Base-by-base conservation (phyloP, 2,113 vertebrate species). In the Casuarius casuarius region DNA sequence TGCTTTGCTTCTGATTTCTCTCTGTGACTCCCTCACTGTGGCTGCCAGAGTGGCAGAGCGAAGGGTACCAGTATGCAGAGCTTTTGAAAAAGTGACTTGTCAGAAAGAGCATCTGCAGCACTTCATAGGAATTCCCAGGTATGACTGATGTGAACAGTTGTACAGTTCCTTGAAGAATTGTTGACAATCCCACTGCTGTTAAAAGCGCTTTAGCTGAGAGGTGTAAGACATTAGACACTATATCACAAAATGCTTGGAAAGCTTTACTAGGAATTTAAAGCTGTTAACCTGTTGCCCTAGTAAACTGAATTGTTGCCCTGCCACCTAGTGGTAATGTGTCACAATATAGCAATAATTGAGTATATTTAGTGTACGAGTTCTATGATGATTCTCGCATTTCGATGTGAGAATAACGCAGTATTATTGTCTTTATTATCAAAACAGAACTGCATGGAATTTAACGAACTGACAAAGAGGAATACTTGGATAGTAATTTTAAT, bases 311-410 rank as follows among this genome's bases (percentile, higher is more conserved):
- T 75, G 42, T 81, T 77, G 38, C 68, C 58, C 74, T 97, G 97
- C 90, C 97, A 96, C 89, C 97, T 97, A 94, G 94, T 96, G 97
- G 94, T 70, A 79, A 10, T 40, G 12, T 11, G 26, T 33, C 2
- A 20, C 86, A 49, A 6, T n/a, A 11, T 8, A 56, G 51, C 73
- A 49, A 54, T 44, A 68, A 63, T 61, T 51, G 14, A 65, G 18
- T 9, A 33, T 46, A 12, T 72, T 23, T 31, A 15, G 56, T 14
- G 8, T 38, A 20, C 2, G 62, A 0, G 0, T 6, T 33, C 86
- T 51, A 10, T 71, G n/a, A 33, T 5, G 7, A 68, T 78, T 33
- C 12, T 78, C 58, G 63, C 44, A 35, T 20, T 82, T 87, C 3
- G 38, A 2, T 29, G 35, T 29, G 19, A 73, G 18, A 54, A 56